Evolutionary conservation across 1,140 invertebrate species (phyloP).

Genomic region (Drosophila sulfurigaster): DNA sequence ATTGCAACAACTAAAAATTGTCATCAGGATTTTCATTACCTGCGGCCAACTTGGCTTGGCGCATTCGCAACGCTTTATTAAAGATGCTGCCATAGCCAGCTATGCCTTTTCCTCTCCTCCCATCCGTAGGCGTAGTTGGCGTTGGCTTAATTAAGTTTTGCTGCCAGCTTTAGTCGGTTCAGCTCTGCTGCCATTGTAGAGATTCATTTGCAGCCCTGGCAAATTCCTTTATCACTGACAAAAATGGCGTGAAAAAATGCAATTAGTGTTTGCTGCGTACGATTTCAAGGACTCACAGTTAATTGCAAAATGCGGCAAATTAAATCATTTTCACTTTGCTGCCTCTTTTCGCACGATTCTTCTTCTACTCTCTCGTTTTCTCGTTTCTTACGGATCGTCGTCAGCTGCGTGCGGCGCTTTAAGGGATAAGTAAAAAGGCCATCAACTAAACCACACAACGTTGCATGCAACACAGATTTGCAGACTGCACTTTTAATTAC

Average conservation of each 20-base stretch:
- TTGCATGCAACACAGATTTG: constrained; percentile 51
- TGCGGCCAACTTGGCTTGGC: constrained; percentile 68
- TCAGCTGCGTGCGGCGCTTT: background rate
- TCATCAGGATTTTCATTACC: constrained; percentile 82
- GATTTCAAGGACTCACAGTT: constrained; percentile 68
- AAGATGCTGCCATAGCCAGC: constrained; percentile 54
- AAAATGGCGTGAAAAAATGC: constrained; percentile 79
- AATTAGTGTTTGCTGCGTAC: constrained; percentile 72
- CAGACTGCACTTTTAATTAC: constrained; percentile 74
- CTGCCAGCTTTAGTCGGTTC: constrained; percentile 43
- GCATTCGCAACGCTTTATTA: constrained; percentile 68
- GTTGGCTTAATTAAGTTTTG: constrained; percentile 78
- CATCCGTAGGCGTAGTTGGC: constrained; percentile 64
- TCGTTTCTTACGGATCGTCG: background rate
- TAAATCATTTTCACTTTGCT: constrained; percentile 67
- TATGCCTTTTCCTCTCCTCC: background rate
- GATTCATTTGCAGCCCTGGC: constrained; percentile 56
- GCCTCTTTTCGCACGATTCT: background rate
- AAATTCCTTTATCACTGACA: constrained; percentile 67
- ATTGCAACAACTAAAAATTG: constrained; percentile 82
- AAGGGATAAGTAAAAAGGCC: constrained; percentile 28
- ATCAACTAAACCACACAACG: constrained; percentile 41
- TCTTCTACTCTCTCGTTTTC: background rate
- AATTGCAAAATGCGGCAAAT: constrained; percentile 78
- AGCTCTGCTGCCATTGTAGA: constrained; percentile 31